phyloP scores from a whole-genome alignment of 2,113 vertebrate species.

The Podocnemis expansa region DNA sequence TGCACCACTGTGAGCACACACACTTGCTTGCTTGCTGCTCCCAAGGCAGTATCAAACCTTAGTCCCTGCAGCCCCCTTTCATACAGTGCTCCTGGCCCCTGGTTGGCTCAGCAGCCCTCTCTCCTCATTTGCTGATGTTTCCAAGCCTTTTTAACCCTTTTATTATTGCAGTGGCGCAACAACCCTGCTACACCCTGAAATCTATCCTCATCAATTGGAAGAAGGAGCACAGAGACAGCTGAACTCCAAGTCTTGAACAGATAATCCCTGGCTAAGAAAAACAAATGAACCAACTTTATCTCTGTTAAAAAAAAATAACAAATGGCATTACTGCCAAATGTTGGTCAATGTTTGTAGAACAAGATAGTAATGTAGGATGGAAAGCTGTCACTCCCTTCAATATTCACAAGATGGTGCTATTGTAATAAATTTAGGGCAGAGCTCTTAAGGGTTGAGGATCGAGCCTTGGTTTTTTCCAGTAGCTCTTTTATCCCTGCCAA shows the following conservation, averaged over 20 bases:
- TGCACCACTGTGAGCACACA: too few relatives aligned
- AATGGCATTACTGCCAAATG: neutral
- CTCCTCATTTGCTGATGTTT: too few relatives aligned
- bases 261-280: neutral
- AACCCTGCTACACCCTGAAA: too few relatives aligned
- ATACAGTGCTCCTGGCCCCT: too few relatives aligned
- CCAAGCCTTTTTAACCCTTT: too few relatives aligned
- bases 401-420: constrained; percentile 64
- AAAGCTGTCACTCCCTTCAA: neutral
- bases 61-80: too few relatives aligned
- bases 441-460: fast-evolving
- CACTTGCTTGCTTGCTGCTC: too few relatives aligned
- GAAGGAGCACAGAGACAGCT: constrained; percentile 1
- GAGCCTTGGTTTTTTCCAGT: neutral
- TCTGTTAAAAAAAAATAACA: too few relatives aligned
- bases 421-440: constrained; percentile 28
- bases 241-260: neutral
- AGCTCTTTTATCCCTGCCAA: neutral
- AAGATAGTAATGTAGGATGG: neutral
- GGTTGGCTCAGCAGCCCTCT: too few relatives aligned
- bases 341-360: neutral
- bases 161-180: too few relatives aligned
- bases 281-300: neutral
- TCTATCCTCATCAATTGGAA: neutral
- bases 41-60: too few relatives aligned